Conservation (phyloP, 2,113 vertebrate species). For the Pontoporia blainvillei region DNA sequence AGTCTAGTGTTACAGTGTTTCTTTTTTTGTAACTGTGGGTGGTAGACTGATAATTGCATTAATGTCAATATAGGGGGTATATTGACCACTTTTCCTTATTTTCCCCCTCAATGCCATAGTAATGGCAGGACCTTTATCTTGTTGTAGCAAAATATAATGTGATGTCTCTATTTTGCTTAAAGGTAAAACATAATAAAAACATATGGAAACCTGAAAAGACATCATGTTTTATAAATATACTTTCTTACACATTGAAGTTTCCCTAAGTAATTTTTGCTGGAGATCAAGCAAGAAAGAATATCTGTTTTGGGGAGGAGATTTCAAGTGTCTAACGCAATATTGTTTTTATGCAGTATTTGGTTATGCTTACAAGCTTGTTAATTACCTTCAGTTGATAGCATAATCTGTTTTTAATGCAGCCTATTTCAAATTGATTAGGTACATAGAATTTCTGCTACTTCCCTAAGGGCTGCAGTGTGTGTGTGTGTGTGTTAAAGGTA, state of each 20-base stretch:
- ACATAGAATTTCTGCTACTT: neutral
- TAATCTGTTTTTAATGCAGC: neutral
- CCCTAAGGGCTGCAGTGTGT: neutral
- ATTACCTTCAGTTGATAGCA: neutral
- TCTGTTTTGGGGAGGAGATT: neutral
- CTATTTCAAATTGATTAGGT: neutral
- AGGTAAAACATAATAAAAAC: conserved; percentile 30
- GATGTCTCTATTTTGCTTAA: neutral
- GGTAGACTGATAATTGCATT: neutral
- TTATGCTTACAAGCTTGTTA: conserved; percentile 7
- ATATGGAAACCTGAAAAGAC: neutral
- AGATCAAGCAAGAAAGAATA: conserved; percentile 18
- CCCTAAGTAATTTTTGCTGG: neutral
- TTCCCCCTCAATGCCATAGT: neutral
- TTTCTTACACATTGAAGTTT: neutral
- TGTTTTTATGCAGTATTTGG: neutral
- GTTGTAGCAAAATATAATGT: conserved; percentile 11
- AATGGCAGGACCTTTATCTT: neutral
- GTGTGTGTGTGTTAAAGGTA: neutral
- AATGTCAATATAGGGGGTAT: neutral
- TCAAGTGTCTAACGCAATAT: neutral
- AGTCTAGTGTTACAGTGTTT: neutral
- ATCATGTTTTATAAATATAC: neutral
- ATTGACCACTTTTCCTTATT: neutral
- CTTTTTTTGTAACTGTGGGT: neutral